Evolutionary conservation across 2,888 invertebrate species (phyloP).

Genomic region (Acholoe squamosa): DNA sequence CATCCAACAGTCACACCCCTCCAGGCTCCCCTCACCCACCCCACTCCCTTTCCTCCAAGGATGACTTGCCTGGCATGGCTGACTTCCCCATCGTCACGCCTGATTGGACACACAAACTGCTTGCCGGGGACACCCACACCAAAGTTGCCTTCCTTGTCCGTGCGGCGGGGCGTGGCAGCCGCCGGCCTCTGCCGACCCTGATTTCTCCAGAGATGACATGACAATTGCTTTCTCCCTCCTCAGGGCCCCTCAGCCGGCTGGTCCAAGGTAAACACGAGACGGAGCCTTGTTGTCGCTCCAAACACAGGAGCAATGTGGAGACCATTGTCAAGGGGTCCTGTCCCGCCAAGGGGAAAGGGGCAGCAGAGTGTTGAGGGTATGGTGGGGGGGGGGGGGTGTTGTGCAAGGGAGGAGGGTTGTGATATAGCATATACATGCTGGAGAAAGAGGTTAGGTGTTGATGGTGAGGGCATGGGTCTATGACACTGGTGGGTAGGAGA

Average conservation of each 20-base stretch:
- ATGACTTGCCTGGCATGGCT: not conserved
- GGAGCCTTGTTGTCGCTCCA: conserved; percentile 44
- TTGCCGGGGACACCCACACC: not conserved
- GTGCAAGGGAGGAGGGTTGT: not conserved
- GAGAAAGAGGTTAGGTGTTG: not conserved
- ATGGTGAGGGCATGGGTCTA: not conserved
- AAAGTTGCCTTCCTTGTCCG: conserved; percentile 12
- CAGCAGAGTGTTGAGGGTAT: not conserved
- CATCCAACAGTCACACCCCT: not conserved
- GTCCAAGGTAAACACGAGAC: conserved; percentile 32
- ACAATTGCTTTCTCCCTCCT: conserved; percentile 40
- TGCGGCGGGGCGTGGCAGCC: conserved; percentile 9
- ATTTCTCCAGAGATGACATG: conserved; percentile 55
- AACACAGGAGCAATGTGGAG: not conserved
- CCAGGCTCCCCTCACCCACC: not conserved
- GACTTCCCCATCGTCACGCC: not conserved
- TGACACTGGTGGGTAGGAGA: not conserved
- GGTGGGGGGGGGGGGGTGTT: not conserved
- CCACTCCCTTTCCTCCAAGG: not conserved
- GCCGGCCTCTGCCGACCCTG: not conserved
- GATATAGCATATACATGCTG: not conserved
- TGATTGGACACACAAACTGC: conserved; percentile 15
- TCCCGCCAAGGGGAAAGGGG: not conserved
- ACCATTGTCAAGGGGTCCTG: conserved; percentile 22
- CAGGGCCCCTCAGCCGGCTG: conserved; percentile 31